Evolutionary conservation across 2,797 vertebrate species (phyloP).

Genomic region (Chrysocyon brachyurus): DNA sequence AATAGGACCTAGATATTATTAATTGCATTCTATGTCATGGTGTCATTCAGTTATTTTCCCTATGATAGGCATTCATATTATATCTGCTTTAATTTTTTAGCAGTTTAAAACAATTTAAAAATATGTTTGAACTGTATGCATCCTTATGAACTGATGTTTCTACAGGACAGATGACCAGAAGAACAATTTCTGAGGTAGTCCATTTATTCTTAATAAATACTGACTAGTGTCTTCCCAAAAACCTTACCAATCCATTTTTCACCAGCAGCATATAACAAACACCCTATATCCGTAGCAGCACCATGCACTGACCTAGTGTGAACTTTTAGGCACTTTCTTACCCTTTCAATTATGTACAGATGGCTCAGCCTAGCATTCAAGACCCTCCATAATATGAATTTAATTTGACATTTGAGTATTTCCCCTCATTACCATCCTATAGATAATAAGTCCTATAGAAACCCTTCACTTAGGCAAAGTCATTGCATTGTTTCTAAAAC

Average conservation of each 20-base stretch:
- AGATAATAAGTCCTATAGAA: not conserved
- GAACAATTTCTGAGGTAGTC: not conserved
- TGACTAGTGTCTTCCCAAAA: not conserved
- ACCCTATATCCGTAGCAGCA: not conserved
- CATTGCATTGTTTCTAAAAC: not conserved
- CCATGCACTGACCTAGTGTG: not conserved
- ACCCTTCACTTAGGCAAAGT: not conserved
- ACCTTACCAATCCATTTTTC: not conserved
- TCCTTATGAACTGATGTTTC: not conserved
- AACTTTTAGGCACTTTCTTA: not conserved
- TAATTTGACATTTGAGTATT: not conserved
- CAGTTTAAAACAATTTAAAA: conserved; percentile 5
- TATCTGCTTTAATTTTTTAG: not conserved
- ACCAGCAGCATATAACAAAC: not conserved
- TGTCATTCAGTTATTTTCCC: not conserved
- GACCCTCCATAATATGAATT: not conserved
- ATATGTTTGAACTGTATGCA: not conserved
- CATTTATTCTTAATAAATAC: conserved; percentile 47
- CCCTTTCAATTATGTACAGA: not conserved
- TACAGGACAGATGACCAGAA: not conserved
- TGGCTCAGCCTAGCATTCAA: not conserved
- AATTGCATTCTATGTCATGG: not conserved
- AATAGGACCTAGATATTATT: not conserved
- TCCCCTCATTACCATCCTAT: not conserved
- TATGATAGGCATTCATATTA: not conserved